Evolutionary conservation across 1,140 invertebrate species (phyloP), one percentile per base, ranked within the genome.

Genomic region (Neodiprion virginianus): DNA sequence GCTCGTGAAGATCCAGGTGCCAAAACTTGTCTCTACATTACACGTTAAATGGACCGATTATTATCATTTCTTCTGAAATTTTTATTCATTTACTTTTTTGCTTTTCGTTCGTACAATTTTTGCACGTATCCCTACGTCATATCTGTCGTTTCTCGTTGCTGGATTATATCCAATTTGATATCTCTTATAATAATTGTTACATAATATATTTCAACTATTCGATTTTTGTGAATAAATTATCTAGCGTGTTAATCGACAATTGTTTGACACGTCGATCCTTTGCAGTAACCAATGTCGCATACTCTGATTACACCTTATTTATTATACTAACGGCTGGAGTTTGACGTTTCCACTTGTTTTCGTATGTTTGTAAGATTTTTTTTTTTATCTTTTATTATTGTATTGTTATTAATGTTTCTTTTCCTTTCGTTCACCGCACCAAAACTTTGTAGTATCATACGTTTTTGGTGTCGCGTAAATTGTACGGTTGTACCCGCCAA

Each of bases 311-410:
- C 50, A 79, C n/a, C 69, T 77, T 76, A 76, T 70, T 76, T 79
- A 61, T 81, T 82, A 83, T 79, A 76, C 76, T 83, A 82, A 75
- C 77, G 78, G 79, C 80, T 83, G 81, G 78, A 82, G 77, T 82
- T 78, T 80, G 77, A 81, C 75, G 74, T 79, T 79, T 82, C 53
- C 53, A 61, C 8, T 61, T 61, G 4, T 17, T 61, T 17, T 12
- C 53, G 53, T 12, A 61, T 61, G 11, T 14, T 61, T 61, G 5
- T 61, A 61, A 40, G 28, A 40, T 5, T 73, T 79, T 72, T 77
- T 77, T 76, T 69, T 61, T 74, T 78, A 76, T 75, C 74, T 77
- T 74, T 73, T 71, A 75, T 75, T 75, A 76, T 80, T 74, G 67
- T 75, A 76, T 80, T 72, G 67, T 81, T 74, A 53, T 80, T 7